Evolutionary conservation across 2,888 invertebrate species (phyloP), one percentile per base, ranked within the genome.

Genomic region (Drosophila nigricruria): DNA sequence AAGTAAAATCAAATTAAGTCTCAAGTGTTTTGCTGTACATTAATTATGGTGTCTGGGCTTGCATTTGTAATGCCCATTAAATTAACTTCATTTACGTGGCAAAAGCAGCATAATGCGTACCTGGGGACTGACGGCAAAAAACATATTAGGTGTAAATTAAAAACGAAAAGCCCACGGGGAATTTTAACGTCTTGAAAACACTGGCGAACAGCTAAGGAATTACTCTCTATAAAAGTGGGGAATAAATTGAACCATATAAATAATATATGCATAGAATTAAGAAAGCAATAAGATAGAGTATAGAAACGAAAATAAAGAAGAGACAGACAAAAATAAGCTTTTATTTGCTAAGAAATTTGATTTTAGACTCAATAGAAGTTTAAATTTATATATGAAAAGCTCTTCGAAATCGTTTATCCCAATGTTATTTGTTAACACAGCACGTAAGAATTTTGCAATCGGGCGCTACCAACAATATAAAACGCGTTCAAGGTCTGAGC

Each of bases 61-160:
- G 49, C 85, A 79, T 73, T 79, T 61, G 52, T 49, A 78, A 88
- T 81, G 71, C 36, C 79, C 72, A 79, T 79, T 54, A 88, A 82
- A 76, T 73, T 67, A 82, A 71, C 76, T 88, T 82, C 49, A 62
- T 76, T 79, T 75, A 58, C 68, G 63, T 53, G 47, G 47, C n/a
- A n/a, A 54, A 60, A 34, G 25, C 23, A 40, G 6, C 47, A 62
- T 23, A 70, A 60, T 50, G 32, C 47, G 12, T 9, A n/a, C 38
- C 20, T 40, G 9, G 25, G 32, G 27, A 12, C 5, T 6, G 23
- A 25, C 27, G 16, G 34, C 8, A 14, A 30, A 45, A 49, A 65
- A 72, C 58, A 78, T 50, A 58, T 65, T 58, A 54, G 16, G 25
- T 30, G 58, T 30, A 56, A 59, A 66, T 66, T 62, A 66, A 66